phyloP scores from a whole-genome alignment of 2,113 vertebrate genomes.

The Pyxicephalus adspersus region DNA sequence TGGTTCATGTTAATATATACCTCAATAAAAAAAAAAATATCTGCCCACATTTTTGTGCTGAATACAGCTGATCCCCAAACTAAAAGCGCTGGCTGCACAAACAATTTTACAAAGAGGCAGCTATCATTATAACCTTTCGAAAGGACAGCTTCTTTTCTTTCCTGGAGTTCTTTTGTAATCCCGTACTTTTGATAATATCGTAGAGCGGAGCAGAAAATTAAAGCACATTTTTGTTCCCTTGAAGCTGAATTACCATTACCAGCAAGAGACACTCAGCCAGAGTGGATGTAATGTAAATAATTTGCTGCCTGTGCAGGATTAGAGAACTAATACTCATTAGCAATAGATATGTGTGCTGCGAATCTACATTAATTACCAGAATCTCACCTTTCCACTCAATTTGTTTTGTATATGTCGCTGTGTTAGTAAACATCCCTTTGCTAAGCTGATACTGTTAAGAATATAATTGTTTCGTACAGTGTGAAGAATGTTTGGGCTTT shows the following conservation, averaged over 20 bases:
- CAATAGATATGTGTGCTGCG: not conserved
- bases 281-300: slow-evolving; percentile 9
- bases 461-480: slow-evolving; percentile 12
- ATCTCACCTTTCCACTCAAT: slow-evolving; percentile 26
- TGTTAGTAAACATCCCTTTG: not conserved
- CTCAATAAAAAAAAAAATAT: too few relatives aligned
- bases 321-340: slow-evolving; percentile 13
- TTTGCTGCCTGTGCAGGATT: slow-evolving; percentile 42
- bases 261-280: not conserved
- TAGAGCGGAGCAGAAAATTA: not conserved
- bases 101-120: too few relatives aligned
- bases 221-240: not conserved
- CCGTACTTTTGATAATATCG: not conserved
- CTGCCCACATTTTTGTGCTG: too few relatives aligned
- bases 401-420: not conserved
- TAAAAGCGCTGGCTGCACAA: too few relatives aligned
- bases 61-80: too few relatives aligned
- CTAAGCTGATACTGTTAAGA: slow-evolving; percentile 11
- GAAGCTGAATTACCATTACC: not conserved
- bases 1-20: too few relatives aligned
- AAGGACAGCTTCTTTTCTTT: too few relatives aligned
- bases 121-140: too few relatives aligned
- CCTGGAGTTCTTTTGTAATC: not conserved
- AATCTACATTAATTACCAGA: slow-evolving; percentile 5
- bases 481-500: not conserved